These are phyloP conservation scores for Notarius lentiginosus DNA, from an alignment of 2,113 vertebrate species.

Conservation along the genomic window DNA sequence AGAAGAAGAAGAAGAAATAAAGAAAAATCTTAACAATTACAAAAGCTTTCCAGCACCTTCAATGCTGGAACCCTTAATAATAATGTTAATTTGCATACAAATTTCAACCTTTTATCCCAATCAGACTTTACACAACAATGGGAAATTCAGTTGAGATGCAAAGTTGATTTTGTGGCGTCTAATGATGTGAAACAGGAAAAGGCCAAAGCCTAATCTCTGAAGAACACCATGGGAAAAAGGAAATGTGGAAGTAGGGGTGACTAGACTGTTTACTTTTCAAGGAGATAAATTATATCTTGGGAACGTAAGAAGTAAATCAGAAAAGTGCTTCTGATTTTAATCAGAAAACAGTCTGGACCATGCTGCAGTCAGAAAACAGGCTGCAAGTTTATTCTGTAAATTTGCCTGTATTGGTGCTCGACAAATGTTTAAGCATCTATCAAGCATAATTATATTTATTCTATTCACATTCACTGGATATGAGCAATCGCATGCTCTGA, in stretches of 20 bases:
- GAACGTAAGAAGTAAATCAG: not conserved
- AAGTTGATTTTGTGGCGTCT: not conserved
- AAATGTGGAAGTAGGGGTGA: not conserved
- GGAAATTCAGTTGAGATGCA: not conserved
- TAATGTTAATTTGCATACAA: not conserved
- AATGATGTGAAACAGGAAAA: slow-evolving; percentile 21
- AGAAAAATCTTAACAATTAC: not conserved
- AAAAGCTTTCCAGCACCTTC: not conserved
- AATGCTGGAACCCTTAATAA: not conserved
- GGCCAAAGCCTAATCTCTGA: slow-evolving; percentile 1
- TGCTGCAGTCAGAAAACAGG: not conserved
- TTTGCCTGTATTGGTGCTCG: not conserved
- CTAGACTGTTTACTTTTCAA: not conserved
- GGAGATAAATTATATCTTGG: not conserved
- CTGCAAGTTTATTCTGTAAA: not conserved
- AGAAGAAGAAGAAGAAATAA: not conserved
- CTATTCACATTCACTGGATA: too few relatives aligned
- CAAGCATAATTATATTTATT: not conserved
- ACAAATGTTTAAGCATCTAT: not conserved
- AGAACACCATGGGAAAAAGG: slow-evolving; percentile 10
- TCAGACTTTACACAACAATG: not conserved
- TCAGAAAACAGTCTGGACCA: not conserved
- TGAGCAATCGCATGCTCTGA: too few relatives aligned
- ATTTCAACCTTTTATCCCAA: not conserved
- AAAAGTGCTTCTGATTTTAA: not conserved